Evolutionary conservation across 2,888 invertebrate species (phyloP).

Genomic region (Eilema caniola): DNA sequence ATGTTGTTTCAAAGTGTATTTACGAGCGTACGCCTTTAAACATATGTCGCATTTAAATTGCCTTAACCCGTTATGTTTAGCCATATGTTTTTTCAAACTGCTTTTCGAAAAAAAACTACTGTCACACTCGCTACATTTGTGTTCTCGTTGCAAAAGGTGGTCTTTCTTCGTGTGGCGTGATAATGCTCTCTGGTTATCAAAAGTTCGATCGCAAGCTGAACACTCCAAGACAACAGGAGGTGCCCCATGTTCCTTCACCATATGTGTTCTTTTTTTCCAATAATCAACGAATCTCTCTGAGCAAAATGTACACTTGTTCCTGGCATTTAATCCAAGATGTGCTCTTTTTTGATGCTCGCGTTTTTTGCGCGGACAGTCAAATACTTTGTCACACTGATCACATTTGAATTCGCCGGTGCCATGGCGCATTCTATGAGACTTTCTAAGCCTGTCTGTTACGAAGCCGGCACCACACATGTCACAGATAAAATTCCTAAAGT

Average conservation of each 20-base stretch:
- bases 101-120: slow-evolving; percentile 66
- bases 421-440: slow-evolving; percentile 60
- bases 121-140: slow-evolving; percentile 77
- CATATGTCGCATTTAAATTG: slow-evolving; percentile 70
- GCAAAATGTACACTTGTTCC: slow-evolving; percentile 65
- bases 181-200: slow-evolving; percentile 61
- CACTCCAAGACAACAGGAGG: slow-evolving; percentile 62
- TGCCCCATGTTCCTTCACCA: slow-evolving; percentile 66
- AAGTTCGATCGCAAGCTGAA: slow-evolving; percentile 67
- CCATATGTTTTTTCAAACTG: slow-evolving; percentile 62
- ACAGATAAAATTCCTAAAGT: slow-evolving; percentile 69
- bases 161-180: slow-evolving; percentile 68
- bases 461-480: slow-evolving; percentile 63
- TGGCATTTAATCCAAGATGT: slow-evolving; percentile 48
- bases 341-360: slow-evolving; percentile 47
- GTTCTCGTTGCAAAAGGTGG: slow-evolving; percentile 73
- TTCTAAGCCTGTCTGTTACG: slow-evolving; percentile 57
- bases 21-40: slow-evolving; percentile 64
- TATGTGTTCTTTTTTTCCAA: slow-evolving; percentile 68
- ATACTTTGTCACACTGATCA: slow-evolving; percentile 63
- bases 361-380: slow-evolving; percentile 46
- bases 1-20: slow-evolving; percentile 67
- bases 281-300: slow-evolving; percentile 65
- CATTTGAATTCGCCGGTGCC: slow-evolving; percentile 65
- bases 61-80: slow-evolving; percentile 65